These are phyloP conservation scores for Arremon brunneinucha DNA, from an alignment of 2,797 vertebrate genomes.

Conservation along the genomic window DNA sequence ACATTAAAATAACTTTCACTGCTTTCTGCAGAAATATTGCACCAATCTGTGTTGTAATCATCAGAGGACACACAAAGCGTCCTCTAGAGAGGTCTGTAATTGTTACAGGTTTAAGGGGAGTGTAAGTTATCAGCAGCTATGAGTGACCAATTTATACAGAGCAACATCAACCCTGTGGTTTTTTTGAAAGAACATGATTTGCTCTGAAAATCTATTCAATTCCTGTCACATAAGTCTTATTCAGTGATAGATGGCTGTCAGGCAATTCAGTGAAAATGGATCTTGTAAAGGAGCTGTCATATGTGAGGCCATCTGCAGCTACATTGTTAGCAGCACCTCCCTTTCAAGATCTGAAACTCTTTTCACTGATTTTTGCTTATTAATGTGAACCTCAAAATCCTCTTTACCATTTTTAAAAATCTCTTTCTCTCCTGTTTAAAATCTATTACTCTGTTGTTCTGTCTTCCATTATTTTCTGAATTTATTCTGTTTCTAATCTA, in stretches of 20 bases:
- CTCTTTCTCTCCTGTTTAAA: not conserved
- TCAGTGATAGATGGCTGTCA: conserved; percentile 44
- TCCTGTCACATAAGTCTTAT: conserved; percentile 24
- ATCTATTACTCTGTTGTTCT: not conserved
- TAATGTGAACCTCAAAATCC: not conserved
- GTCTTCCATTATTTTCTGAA: not conserved
- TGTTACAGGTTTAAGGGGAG: not conserved
- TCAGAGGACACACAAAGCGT: not conserved
- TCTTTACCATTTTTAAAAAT: not conserved
- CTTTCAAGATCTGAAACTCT: not conserved
- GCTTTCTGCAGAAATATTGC: not conserved
- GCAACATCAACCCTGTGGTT: not conserved
- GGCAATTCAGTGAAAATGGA: not conserved
- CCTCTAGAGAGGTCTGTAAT: not conserved
- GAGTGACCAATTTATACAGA: not conserved
- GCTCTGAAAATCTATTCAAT: conserved; percentile 9
- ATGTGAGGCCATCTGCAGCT: conserved; percentile 1
- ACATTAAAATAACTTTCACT: not conserved
- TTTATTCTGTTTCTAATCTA: not conserved
- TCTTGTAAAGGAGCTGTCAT: conserved; percentile 2
- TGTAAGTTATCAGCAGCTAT: not conserved
- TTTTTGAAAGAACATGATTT: not conserved
- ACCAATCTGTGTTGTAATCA: not conserved
- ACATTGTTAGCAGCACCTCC: not conserved
- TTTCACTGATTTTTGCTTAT: not conserved